These are phyloP conservation scores for Cantharis rustica DNA, from an alignment of 2,888 invertebrate species.

Conservation along the genomic window DNA sequence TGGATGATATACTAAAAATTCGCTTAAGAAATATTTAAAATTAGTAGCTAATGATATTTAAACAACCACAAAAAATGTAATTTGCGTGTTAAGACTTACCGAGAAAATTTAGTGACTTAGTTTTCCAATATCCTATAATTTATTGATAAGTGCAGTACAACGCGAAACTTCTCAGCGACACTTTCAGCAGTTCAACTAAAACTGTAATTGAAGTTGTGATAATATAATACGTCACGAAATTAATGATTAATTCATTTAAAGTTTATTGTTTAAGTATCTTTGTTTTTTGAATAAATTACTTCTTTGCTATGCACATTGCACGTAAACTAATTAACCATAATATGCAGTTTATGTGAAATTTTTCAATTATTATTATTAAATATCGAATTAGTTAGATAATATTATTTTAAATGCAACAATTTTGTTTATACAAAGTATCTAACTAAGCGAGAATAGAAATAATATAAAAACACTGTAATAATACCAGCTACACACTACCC, in stretches of 20 bases:
- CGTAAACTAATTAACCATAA: not conserved
- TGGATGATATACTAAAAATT: not conserved
- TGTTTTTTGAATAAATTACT: not conserved
- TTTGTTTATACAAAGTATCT: too few species aligned
- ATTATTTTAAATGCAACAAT: too few species aligned
- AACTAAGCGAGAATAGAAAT: too few species aligned
- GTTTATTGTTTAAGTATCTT: not conserved
- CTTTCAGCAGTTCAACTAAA: not conserved
- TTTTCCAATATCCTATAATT: not conserved
- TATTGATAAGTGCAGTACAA: not conserved
- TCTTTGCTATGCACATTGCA: not conserved
- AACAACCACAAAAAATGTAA: not conserved
- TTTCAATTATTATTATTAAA: too few species aligned
- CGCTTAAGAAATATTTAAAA: not conserved
- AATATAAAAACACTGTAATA: too few species aligned
- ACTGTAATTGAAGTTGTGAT: not conserved
- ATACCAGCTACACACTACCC: too few species aligned
- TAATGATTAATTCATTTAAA: not conserved
- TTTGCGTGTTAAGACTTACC: not conserved
- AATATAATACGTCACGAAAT: not conserved
- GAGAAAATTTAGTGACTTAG: not conserved
- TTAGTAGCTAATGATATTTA: not conserved
- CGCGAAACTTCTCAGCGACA: not conserved
- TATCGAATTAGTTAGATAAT: too few species aligned
- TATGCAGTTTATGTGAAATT: not conserved